Conservation (phyloP, 1,140 invertebrate species). For the Zaprionus gabonicus region DNA sequence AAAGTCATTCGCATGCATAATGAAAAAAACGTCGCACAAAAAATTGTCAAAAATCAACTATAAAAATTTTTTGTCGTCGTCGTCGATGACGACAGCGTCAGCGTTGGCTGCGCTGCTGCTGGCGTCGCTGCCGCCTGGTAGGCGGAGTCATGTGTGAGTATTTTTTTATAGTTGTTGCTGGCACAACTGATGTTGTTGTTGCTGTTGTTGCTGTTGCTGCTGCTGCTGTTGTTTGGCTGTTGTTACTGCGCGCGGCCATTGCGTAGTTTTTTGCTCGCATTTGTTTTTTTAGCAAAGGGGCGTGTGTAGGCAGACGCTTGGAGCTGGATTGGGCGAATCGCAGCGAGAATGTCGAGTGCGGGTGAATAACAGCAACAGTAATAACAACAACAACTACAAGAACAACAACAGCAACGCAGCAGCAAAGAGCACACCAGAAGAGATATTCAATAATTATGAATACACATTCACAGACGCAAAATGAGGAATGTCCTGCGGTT, state of each 20-base stretch:
- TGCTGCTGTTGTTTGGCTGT: slow-evolving; percentile 20
- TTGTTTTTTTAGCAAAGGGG: slow-evolving; percentile 77
- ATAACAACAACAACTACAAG: slow-evolving; percentile 1
- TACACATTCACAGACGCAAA: slow-evolving; percentile 26
- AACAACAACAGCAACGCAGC: neutral
- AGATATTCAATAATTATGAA: slow-evolving; percentile 40
- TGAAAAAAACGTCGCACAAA: slow-evolving; percentile 23
- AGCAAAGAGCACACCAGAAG: slow-evolving; percentile 2
- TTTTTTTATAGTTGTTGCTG: slow-evolving; percentile 37
- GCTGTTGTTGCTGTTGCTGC: slow-evolving; percentile 22
- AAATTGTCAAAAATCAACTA: slow-evolving; percentile 82
- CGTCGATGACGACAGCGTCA: slow-evolving; percentile 24
- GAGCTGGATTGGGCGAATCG: slow-evolving; percentile 62
- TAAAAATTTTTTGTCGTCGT: slow-evolving; percentile 49
- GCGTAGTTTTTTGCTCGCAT: slow-evolving; percentile 76
- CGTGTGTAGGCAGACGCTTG: slow-evolving; percentile 72
- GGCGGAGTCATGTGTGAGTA: slow-evolving; percentile 76
- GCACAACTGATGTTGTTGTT: slow-evolving; percentile 14
- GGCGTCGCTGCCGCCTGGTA: slow-evolving; percentile 42
- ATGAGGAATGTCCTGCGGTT: slow-evolving; percentile 48
- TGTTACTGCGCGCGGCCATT: slow-evolving; percentile 59
- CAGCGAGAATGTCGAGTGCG: slow-evolving; percentile 11
- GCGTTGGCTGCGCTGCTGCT: slow-evolving; percentile 14
- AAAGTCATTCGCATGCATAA: slow-evolving; percentile 54
- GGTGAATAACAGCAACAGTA: neutral